Evolutionary conservation across 2,113 vertebrate genomes (phyloP).

Genomic region (Cyprinodon tularosa): DNA sequence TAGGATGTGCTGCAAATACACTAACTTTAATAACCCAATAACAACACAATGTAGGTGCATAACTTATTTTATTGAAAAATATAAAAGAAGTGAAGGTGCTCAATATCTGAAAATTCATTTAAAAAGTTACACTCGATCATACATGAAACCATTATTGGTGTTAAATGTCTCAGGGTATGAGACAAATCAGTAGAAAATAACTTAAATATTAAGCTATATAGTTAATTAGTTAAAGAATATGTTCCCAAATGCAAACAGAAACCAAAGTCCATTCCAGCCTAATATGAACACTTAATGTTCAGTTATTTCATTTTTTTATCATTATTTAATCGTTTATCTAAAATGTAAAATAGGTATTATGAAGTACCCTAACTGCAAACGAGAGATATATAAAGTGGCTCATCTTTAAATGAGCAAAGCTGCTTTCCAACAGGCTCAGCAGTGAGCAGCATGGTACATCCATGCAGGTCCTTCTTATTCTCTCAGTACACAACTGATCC

Average conservation of each 20-base stretch:
- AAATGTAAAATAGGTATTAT: conserved; percentile 17
- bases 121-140: conserved; percentile 35
- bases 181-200: conserved; percentile 65
- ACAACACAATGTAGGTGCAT: not conserved
- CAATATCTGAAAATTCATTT: conserved; percentile 33
- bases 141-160: conserved; percentile 40
- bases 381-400: not conserved
- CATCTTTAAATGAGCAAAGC: not conserved
- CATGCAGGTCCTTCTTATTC: not conserved
- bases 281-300: conserved; percentile 28
- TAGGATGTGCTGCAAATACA: not conserved
- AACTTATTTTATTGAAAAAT: conserved; percentile 22
- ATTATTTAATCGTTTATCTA: conserved; percentile 6
- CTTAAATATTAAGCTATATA: conserved; percentile 77
- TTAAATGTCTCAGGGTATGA: conserved; percentile 57
- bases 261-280: conserved; percentile 33
- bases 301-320: conserved; percentile 42
- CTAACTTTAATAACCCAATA: not conserved
- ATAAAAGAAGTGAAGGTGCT: conserved; percentile 19
- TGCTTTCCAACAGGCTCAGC: not conserved
- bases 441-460: not conserved
- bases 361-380: conserved; percentile 40
- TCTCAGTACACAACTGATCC: not conserved
- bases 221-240: conserved; percentile 54
- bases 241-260: conserved; percentile 57